These are phyloP conservation scores for Drosophila elegans DNA, from an alignment of 1,140 invertebrate species.

Conservation along the genomic window DNA sequence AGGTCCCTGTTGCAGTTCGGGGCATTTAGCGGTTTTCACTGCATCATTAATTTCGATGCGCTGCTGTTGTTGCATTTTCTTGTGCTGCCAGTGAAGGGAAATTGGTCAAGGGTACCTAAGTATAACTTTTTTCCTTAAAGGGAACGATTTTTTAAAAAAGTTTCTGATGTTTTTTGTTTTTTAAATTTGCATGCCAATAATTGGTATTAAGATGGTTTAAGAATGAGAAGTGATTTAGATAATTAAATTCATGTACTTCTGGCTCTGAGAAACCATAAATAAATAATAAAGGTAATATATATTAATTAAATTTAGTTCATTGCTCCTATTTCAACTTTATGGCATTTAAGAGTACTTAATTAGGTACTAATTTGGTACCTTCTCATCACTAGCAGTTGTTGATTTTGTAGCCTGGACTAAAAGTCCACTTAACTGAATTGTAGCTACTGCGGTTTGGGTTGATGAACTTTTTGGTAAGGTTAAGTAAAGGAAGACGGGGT, in stretches of 20 bases:
- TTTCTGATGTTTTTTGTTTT: no score
- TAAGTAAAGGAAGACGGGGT: not conserved
- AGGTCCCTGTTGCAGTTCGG: slow-evolving; percentile 59
- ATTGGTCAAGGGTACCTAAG: not conserved
- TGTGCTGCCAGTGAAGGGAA: not conserved
- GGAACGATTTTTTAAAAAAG: no score
- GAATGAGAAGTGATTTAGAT: no score
- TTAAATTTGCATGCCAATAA: no score
- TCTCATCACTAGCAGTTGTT: slow-evolving; percentile 12
- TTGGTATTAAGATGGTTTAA: no score
- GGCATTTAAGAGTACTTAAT: not conserved
- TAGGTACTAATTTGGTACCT: not conserved
- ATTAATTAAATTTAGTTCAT: no score
- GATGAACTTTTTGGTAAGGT: slow-evolving; percentile 31
- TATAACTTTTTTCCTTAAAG: not conserved
- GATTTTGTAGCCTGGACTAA: slow-evolving; percentile 6
- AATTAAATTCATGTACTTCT: no score
- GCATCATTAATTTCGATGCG: slow-evolving; percentile 78
- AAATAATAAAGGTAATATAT: no score
- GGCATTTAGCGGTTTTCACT: slow-evolving; percentile 71
- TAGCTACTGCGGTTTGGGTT: slow-evolving; percentile 35
- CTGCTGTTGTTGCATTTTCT: slow-evolving; percentile 18
- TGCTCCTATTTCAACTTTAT: no score
- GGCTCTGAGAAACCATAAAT: no score
- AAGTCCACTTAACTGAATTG: slow-evolving; percentile 37